Conservation (phyloP, 2,797 vertebrate genomes). For the Lacerta agilis region DNA sequence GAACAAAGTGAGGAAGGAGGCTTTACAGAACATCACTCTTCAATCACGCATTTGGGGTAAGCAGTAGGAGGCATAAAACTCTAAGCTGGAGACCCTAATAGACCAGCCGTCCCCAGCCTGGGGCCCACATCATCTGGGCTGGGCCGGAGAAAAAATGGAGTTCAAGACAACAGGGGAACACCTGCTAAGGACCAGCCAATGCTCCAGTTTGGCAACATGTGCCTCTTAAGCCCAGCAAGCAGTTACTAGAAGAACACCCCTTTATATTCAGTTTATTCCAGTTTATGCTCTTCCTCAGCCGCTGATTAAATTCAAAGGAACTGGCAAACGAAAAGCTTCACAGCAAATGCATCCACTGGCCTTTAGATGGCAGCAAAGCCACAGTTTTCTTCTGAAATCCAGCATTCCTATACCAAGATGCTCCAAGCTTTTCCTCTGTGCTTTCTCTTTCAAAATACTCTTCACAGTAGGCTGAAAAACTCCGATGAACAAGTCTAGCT, state of each 20-base stretch:
- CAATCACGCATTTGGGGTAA: not conserved
- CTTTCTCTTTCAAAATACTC: not conserved
- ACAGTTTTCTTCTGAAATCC: not conserved
- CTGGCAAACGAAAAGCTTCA: not conserved
- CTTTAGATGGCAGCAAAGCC: constrained; percentile 12
- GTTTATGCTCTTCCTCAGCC: no score
- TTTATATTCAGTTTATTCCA: not conserved
- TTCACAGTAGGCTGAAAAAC: not conserved
- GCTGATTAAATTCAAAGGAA: accelerated
- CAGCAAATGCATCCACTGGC: not conserved
- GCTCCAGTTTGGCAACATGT: not conserved
- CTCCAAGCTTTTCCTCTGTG: no score
- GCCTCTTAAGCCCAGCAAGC: no score
- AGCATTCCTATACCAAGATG: not conserved
- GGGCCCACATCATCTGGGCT: no score
- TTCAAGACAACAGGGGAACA: no score
- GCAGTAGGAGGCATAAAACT: not conserved
- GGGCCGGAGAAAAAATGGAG: no score
- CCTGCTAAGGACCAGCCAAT: no score
- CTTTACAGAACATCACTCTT: no score
- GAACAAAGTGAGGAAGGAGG: not conserved
- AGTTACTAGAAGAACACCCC: no score
- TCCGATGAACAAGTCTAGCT: no score
- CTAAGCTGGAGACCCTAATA: no score
- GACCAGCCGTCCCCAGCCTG: no score